Base-by-base conservation (phyloP, 2,797 vertebrate species). In the Neopelma chrysocephalum region DNA sequence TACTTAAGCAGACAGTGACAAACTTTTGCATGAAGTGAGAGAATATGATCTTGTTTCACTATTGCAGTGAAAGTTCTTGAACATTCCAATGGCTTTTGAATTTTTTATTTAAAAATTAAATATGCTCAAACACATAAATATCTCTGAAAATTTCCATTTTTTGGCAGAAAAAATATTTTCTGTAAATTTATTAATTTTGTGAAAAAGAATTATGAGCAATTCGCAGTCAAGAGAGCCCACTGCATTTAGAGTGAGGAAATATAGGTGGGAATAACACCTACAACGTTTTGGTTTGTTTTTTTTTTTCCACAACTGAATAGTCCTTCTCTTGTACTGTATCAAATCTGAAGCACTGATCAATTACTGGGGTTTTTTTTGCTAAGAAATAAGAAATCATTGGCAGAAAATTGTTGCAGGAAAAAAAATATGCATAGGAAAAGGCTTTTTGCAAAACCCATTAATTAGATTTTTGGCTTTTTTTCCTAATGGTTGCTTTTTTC, bases 291-390 rank as follows among this genome's bases (percentile, higher is more conserved):
- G n/a, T n/a, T n/a, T n/a, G n/a, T 27, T 40, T 5, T n/a, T 38
- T 61, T n/a, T 20, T 53, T 89, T 26, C 64, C 9, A 48, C 6
- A 68, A 3, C 6, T 62, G 34, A 45, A n/a, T 60, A 83, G 12
- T 42, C 18, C 12, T 53, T 36, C 7, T 75, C 31, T 70, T 45
- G 11, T 26, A 22, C 3, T 32, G 5, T 57, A 45, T 29, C 13
- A n/a, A 48, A 43, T 36, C 26, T 58, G 43, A 86, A 66, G 11
- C 7, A 32, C 12, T 32, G 7, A 73, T 61, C 20, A 40, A 31
- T 7, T 0, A 2, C 3, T 4, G 43, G 43, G 10, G 7, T 75
- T 54, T 54, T 53, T 32, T 50, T 19, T 14, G 3, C 12, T 40
- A 43, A 60, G 6, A 38, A 6, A 8, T 57, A 53, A 76, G 4